phyloP scores from a whole-genome alignment of 2,888 invertebrate species.

The Nezara viridula region DNA sequence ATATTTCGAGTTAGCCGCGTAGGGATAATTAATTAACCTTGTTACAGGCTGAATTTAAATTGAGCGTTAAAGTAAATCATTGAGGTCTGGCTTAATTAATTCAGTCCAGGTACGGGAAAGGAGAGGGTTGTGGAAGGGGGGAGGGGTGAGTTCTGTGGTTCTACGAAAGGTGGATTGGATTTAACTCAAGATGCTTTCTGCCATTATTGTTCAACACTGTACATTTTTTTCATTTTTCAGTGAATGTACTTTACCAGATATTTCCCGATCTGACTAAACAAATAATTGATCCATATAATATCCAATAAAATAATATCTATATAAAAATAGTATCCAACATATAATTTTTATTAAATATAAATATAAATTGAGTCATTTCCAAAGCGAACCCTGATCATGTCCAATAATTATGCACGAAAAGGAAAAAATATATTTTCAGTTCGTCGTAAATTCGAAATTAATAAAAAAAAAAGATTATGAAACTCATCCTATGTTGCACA shows the following conservation, averaged over 20 bases:
- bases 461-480: too few species aligned
- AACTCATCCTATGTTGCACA: too few species aligned
- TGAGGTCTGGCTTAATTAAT: slow-evolving; percentile 21
- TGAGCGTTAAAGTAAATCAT: neutral
- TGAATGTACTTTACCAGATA: neutral
- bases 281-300: neutral
- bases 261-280: neutral
- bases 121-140: neutral
- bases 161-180: neutral
- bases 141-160: neutral
- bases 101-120: neutral
- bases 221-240: neutral
- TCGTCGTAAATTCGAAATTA: too few species aligned
- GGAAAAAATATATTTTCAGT: too few species aligned
- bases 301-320: too few species aligned
- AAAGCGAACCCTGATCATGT: too few species aligned
- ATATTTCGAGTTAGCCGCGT: neutral
- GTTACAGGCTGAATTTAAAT: neutral
- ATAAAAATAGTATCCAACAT: too few species aligned
- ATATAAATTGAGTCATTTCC: too few species aligned
- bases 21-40: neutral
- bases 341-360: too few species aligned
- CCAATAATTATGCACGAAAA: too few species aligned
- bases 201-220: neutral
- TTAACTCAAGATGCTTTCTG: neutral